Evolutionary conservation across 2,888 invertebrate species (phyloP).

Genomic region (Spilosoma lubricipeda): DNA sequence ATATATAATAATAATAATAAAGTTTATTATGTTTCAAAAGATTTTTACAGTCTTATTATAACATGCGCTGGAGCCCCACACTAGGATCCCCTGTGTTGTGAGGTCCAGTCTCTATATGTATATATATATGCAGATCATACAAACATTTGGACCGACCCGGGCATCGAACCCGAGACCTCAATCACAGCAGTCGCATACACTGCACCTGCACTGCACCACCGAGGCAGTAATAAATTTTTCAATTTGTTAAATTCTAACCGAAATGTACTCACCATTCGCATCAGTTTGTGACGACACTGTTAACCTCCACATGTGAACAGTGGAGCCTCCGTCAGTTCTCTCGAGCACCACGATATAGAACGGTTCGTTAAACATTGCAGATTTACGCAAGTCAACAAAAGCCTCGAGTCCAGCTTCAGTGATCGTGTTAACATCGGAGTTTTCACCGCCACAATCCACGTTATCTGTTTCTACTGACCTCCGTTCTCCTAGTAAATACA

Average conservation of each 20-base stretch:
- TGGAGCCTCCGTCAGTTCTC: conserved; percentile 92
- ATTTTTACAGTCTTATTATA: too few relatives aligned
- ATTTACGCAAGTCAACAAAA: conserved; percentile 95
- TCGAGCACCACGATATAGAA: conserved; percentile 98
- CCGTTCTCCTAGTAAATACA: conserved; percentile 66
- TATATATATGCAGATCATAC: too few relatives aligned
- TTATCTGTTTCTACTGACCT: conserved; percentile 68
- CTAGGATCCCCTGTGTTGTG: too few relatives aligned
- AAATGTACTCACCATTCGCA: conserved; percentile 63
- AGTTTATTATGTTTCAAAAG: too few relatives aligned
- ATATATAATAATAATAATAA: too few relatives aligned
- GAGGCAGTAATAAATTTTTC: too few relatives aligned
- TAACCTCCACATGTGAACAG: conserved; percentile 98
- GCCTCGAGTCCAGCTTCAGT: conserved; percentile 92
- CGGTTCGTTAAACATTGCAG: conserved; percentile 95
- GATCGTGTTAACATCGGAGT: conserved; percentile 71
- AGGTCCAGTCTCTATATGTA: too few relatives aligned
- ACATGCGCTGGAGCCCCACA: too few relatives aligned
- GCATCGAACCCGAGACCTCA: too few relatives aligned
- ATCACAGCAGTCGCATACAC: too few relatives aligned
- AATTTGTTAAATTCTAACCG: background rate
- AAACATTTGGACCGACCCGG: too few relatives aligned
- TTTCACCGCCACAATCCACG: conserved; percentile 70
- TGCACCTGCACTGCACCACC: too few relatives aligned
- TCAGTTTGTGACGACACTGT: conserved; percentile 93